Base-by-base conservation (phyloP, 2,797 vertebrate genomes). In the Notolabrus celidotus region DNA sequence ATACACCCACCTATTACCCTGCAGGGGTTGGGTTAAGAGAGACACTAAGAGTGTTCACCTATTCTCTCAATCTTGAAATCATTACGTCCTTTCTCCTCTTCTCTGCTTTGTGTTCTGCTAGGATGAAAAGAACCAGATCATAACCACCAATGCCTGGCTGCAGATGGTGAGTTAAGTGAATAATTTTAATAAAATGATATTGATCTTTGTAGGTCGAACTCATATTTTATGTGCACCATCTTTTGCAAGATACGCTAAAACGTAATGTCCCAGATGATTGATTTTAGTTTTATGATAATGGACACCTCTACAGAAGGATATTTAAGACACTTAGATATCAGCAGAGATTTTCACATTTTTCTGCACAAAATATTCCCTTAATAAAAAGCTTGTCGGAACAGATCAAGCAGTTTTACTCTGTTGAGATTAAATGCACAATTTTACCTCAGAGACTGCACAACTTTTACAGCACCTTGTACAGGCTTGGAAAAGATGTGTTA, bases 111-210 rank as follows among this genome's bases (percentile, higher is more conserved):
- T 81, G 55, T 61, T 75, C 5, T 74, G 53, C 25, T 79, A 95
- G 94, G 94, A 95, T 89, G 95, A 95, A 79, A 95, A 95, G 86
- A 95, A 93, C 77, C 95, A 95, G 87, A 89, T 95, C 55, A 89
- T 95, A 55, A 95, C 93, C 66, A 92, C 92, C 1, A 95, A 95
- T 15, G 89, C 94, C 52, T 95, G 95, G 95, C 87, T 95, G 52
- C 94, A 94, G 83, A 95, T 95, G 94, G 95, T 95, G 82, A 94
- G 91, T 67, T 57, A 19, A 63, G 59, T 49, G 15, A 57, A 69
- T 69, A 45, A 59, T n/a, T 42, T 59, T 39, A 69, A 72, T 62
- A 53, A 72, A 52, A 17, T 43, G 12, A n/a, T 69, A 81, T 73
- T 58, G 69, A 82, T 83, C 15, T 43, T 16, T 57, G 20, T 10